phyloP scores from a whole-genome alignment of 2,888 invertebrate species.

The Nasonia oneida region DNA sequence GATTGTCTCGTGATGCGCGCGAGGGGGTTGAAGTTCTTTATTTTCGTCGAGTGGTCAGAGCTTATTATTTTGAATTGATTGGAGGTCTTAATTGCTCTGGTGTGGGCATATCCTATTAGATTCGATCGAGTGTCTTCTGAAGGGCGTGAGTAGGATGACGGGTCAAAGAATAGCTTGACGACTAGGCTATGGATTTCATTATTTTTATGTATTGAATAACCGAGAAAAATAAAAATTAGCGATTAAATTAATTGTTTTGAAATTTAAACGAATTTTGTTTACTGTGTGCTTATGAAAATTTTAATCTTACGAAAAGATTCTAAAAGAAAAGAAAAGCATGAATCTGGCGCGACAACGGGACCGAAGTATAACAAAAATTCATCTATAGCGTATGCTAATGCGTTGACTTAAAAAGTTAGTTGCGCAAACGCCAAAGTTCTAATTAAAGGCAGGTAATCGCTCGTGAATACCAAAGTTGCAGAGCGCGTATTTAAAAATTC shows the following conservation, averaged over 20 bases:
- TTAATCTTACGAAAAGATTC: too few species aligned
- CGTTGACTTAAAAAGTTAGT: not conserved
- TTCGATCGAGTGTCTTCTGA: not conserved
- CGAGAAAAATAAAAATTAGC: too few species aligned
- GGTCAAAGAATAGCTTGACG: too few species aligned
- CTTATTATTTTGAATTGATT: conserved; percentile 1
- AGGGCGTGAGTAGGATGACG: not conserved
- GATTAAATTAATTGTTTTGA: too few species aligned
- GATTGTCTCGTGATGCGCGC: not conserved
- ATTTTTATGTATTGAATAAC: too few species aligned
- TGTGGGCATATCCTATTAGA: not conserved
- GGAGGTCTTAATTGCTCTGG: not conserved
- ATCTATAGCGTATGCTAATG: not conserved
- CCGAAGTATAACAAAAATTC: not conserved
- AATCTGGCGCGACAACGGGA: not conserved
- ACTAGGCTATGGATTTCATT: too few species aligned
- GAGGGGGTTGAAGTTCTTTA: not conserved
- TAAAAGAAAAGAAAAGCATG: too few species aligned
- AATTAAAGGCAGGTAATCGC: not conserved
- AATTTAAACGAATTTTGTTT: too few species aligned
- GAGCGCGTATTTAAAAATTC: not conserved
- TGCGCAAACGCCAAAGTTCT: not conserved
- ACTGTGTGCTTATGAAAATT: too few species aligned
- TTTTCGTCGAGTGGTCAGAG: not conserved
- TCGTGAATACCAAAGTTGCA: not conserved